phyloP scores from a whole-genome alignment of 92 coral and sea anemone species.

The Blastomussa wellsi region DNA sequence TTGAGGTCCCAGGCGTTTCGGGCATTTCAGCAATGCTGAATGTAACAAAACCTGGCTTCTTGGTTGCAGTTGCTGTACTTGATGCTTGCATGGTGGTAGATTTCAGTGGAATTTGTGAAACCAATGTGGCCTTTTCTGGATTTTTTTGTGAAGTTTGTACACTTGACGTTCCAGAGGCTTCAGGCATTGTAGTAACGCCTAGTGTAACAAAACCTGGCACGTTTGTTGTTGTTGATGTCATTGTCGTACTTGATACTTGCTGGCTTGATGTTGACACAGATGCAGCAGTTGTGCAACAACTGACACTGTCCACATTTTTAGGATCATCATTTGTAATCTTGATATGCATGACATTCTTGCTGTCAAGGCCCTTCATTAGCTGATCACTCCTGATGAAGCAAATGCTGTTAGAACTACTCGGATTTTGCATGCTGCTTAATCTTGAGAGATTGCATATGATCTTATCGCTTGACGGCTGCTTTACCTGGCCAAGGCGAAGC shows the following conservation, averaged over 20 bases:
- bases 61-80: neutral
- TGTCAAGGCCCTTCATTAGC: slow-evolving; percentile 67
- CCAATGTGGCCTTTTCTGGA: neutral
- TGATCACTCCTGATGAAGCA: slow-evolving; percentile 58
- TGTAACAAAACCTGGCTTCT: neutral
- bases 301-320: slow-evolving; percentile 31
- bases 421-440: slow-evolving; percentile 40
- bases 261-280: neutral
- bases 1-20: slow-evolving; percentile 1
- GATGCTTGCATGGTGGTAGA: neutral
- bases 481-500: slow-evolving; percentile 24
- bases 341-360: slow-evolving; percentile 79
- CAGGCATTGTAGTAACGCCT: slow-evolving; percentile 17
- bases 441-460: slow-evolving; percentile 78
- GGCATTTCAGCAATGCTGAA: slow-evolving; percentile 18
- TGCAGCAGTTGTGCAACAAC: neutral
- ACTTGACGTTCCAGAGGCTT: neutral
- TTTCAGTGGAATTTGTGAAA: neutral
- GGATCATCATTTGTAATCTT: slow-evolving; percentile 68
- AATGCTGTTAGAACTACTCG: slow-evolving; percentile 42
- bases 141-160: neutral
- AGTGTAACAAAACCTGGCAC: neutral
- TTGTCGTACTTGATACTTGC: neutral
- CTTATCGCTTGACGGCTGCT: slow-evolving; percentile 46
- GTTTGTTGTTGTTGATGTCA: neutral